These are phyloP conservation scores for Ceyx melanurus DNA, from an alignment of 2,113 vertebrate genomes.

Conservation along the genomic window DNA sequence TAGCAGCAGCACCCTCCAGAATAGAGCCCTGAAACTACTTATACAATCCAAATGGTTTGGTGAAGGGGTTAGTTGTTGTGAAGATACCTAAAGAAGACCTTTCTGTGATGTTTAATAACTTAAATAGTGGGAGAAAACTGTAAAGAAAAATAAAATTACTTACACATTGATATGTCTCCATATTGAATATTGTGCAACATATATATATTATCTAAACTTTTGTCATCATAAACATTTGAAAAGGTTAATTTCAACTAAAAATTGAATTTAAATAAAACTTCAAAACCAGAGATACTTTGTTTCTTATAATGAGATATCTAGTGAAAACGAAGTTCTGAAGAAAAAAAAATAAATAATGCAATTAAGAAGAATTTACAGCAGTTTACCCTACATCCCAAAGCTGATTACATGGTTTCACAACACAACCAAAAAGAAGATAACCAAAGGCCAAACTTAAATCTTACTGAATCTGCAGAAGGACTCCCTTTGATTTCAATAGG, in stretches of 20 bases:
- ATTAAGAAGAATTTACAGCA: not conserved
- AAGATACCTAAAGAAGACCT: not conserved
- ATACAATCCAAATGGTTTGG: fast-evolving
- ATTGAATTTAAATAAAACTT: not conserved
- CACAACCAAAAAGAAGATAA: not conserved
- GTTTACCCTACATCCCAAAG: not conserved
- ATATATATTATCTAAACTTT: not conserved
- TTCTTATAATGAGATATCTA: not conserved
- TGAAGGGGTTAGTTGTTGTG: not conserved
- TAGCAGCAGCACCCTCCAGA: not conserved
- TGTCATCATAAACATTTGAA: not conserved
- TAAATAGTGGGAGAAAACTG: not conserved
- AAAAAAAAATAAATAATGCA: not conserved
- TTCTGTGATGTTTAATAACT: not conserved
- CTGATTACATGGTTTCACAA: not conserved
- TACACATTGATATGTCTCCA: not conserved
- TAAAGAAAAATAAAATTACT: not conserved
- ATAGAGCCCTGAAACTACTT: not conserved
- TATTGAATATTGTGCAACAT: not conserved
- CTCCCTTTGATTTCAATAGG: not conserved
- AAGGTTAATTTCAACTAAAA: not conserved
- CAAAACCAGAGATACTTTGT: not conserved
- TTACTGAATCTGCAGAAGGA: not conserved
- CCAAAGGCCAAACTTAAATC: not conserved
- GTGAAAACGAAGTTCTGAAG: not conserved